These are phyloP conservation scores for Peromyscus polionotus DNA, from an alignment of 2,113 vertebrate genomes.

Conservation along the genomic window DNA sequence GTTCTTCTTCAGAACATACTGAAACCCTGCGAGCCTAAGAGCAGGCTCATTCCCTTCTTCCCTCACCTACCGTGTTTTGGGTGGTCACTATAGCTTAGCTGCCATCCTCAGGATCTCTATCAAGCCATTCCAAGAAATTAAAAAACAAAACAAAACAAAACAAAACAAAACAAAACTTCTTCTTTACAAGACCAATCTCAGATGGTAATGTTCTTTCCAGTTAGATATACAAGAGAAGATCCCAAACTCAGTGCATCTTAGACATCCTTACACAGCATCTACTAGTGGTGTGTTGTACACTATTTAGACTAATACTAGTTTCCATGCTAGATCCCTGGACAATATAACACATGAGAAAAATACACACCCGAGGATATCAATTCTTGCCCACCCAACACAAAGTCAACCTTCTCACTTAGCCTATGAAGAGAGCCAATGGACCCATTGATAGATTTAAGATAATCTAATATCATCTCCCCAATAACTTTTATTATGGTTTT, in stretches of 20 bases:
- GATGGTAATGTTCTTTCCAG: not conserved
- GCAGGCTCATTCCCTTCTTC: not conserved
- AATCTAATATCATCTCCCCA: not conserved
- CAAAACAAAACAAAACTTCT: not conserved
- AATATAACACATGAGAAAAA: not conserved
- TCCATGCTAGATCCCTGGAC: not conserved
- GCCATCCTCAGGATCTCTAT: not conserved
- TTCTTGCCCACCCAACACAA: not conserved
- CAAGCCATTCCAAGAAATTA: not conserved
- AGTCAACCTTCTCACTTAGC: not conserved
- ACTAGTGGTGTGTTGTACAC: accelerated
- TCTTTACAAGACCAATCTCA: not conserved
- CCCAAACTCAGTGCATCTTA: not conserved
- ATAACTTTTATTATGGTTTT: not conserved
- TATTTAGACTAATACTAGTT: no score
- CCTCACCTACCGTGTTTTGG: not conserved
- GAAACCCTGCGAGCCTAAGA: not conserved
- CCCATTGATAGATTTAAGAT: not conserved
- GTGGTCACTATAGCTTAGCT: not conserved
- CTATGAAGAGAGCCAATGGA: not conserved
- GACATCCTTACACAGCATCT: not conserved
- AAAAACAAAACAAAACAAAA: not conserved
- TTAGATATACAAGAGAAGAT: not conserved
- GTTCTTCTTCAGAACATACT: not conserved
- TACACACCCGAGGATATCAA: not conserved